Evolutionary conservation across 2,113 vertebrate species (phyloP), one percentile per base, ranked within the genome.

Genomic region (Coregonus clupeaformis): DNA sequence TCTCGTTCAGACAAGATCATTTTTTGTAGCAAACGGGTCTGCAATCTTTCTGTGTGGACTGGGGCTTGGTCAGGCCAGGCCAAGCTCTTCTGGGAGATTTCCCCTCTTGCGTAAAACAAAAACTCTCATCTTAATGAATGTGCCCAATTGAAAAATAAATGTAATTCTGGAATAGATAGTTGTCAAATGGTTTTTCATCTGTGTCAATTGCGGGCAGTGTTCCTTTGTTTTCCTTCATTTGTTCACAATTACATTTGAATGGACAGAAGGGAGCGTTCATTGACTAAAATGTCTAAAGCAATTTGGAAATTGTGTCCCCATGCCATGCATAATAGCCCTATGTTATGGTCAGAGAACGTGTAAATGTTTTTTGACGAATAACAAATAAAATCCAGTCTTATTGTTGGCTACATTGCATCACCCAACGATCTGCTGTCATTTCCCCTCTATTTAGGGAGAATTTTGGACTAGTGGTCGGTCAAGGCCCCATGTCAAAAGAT

Each of bases 11-110:
- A 82, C 75, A 45, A 9, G 36, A 11, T 11, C 68, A 68, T 57
- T 66, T 76, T 66, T 30, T 68, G 78, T 80, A 84, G 74, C 67
- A 78, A 83, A 89, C 84, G 85, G 85, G 84, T 85, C 86, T 84
- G 60, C 80, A 75, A 45, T n/a, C 29, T 42, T n/a, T 65, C 24
- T 47, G 59, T 49, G 72, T 24, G 62, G 36, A 25, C 80, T 83
- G 74, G 74, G 81, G 18, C 72, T 73, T 77, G 36, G 82, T 85
- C 80, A 74, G 82, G 83, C 82, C 73, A 82, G 25, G 20, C n/a
- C 9, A n/a, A 4, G n/a, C n/a, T 45, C 12, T 22, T 22, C 11
- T 24, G 66, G 45, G 72, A 71, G 80, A 18, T 67, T 67, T n/a
- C 64, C 57, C 68, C 49, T 18, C 13, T 49, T 77, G 32, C 42